Evolutionary conservation across 2,113 vertebrate species (phyloP), one percentile per base, ranked within the genome.

Genomic region (Pangasianodon hypophthalmus): DNA sequence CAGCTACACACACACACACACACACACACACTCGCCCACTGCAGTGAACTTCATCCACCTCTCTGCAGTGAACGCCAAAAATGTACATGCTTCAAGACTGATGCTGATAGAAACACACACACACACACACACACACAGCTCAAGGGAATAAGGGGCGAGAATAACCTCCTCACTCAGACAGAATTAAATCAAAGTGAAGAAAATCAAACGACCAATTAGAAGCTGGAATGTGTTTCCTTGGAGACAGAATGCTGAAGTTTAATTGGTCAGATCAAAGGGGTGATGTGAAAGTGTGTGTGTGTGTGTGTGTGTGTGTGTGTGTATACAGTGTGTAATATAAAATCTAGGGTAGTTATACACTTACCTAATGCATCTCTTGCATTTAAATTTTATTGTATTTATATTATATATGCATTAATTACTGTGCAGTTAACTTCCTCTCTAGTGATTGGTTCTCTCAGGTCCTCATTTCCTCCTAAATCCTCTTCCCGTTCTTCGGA

Each of bases 171-270:
- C 88, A 87, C 88, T 92, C 69, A 79, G 60, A 77, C 69, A 86
- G 60, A 90, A 91, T 92, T 84, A 91, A 92, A 91, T 92, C 89
- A 92, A 92, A 91, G 92, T 86, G 79, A 92, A 90, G 90, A 87
- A 92, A 90, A 92, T 92, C 90, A 91, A 91, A 90, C 69, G 48
- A 85, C 92, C 92, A 92, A 92, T 92, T 91, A 91, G 88, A 85
- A 81, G 73, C 80, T 75, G 58, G 83, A 88, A 85, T 87, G 83
- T 37, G 82, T 88, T 92, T 87, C 88, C 88, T 50, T 64, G 89
- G 88, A 91, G 92, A 92, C 90, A 26, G 80, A 91, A 90, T 85
- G 52, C 90, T 90, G 87, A 80, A 9, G 58, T 82, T 80, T 90
- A 87, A 92, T 91, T 92, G 87, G 92, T 90, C 21, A 58, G 84